Conservation (phyloP, 2,797 vertebrate genomes). For the Acestrorhynchus altus region DNA sequence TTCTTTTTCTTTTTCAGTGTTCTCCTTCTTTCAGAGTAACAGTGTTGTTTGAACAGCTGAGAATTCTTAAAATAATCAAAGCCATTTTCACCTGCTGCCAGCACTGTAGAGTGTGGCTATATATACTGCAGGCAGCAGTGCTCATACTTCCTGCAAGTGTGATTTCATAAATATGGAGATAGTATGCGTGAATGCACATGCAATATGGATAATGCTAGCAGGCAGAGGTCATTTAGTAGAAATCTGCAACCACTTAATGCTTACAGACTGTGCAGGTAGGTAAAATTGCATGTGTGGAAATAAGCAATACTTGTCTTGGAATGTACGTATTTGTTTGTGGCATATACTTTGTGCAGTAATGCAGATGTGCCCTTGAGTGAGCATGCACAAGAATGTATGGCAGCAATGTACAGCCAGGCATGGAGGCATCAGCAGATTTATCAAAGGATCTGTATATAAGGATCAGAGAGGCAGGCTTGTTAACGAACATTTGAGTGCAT, state of each 20-base stretch:
- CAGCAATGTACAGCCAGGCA: not conserved
- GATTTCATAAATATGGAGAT: conserved; percentile 49
- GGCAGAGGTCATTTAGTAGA: conserved; percentile 14
- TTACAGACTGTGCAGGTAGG: not conserved
- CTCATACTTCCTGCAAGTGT: conserved; percentile 41
- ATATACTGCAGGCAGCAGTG: conserved; percentile 44
- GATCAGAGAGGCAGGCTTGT: not conserved
- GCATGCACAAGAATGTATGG: not conserved
- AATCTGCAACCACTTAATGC: not conserved
- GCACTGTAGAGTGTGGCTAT: too few species aligned
- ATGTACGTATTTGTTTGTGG: not conserved
- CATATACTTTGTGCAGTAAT: not conserved
- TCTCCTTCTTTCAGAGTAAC: conserved; percentile 76
- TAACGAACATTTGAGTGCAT: not conserved
- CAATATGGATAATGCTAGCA: conserved; percentile 23
- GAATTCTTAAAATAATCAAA: conserved; percentile 82
- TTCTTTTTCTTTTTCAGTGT: conserved; percentile 75
- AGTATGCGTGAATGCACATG: conserved; percentile 50
- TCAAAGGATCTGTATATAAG: not conserved
- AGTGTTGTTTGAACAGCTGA: conserved; percentile 85
- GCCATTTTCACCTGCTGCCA: conserved; percentile 80
- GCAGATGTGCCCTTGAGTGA: not conserved
- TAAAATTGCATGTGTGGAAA: conserved; percentile 6
- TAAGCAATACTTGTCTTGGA: not conserved
- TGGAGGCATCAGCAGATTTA: not conserved